Evolutionary conservation across 1,140 invertebrate species (phyloP).

Genomic region (Eurytemora carolleeae): DNA sequence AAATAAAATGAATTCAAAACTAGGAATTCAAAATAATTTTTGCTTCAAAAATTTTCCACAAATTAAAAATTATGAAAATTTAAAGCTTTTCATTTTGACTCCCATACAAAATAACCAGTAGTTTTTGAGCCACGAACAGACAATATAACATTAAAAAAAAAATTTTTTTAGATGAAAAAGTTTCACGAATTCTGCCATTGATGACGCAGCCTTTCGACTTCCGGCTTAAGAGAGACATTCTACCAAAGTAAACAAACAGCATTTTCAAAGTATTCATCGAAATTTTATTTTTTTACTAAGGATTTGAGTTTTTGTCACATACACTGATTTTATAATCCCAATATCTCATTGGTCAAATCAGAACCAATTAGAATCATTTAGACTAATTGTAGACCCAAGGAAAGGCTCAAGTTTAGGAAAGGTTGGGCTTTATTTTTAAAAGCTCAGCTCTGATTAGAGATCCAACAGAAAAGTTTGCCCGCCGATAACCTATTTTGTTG

Average conservation of each 20-base stretch:
- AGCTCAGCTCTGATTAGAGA: too few relatives aligned
- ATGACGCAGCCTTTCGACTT: background rate
- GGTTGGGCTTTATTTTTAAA: too few relatives aligned
- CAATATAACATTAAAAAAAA: background rate
- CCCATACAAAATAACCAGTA: background rate
- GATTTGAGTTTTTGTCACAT: too few relatives aligned
- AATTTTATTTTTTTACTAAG: too few relatives aligned
- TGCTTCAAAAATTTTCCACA: background rate
- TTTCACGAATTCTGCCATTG: background rate
- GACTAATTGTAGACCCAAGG: too few relatives aligned
- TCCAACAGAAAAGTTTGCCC: background rate
- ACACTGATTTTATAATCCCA: too few relatives aligned
- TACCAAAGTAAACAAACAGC: background rate
- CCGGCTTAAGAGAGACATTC: background rate
- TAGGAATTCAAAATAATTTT: background rate
- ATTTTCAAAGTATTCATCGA: background rate
- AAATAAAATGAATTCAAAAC: background rate
- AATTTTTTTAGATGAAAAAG: background rate
- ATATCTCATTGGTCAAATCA: too few relatives aligned
- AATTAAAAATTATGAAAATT: background rate
- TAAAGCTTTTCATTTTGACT: background rate
- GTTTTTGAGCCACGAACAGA: too few relatives aligned
- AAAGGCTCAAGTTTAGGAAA: too few relatives aligned
- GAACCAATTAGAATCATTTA: too few relatives aligned
- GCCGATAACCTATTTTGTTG: background rate